These are phyloP conservation scores for Numenius arquata DNA, from an alignment of 2,113 vertebrate species.

Conservation along the genomic window DNA sequence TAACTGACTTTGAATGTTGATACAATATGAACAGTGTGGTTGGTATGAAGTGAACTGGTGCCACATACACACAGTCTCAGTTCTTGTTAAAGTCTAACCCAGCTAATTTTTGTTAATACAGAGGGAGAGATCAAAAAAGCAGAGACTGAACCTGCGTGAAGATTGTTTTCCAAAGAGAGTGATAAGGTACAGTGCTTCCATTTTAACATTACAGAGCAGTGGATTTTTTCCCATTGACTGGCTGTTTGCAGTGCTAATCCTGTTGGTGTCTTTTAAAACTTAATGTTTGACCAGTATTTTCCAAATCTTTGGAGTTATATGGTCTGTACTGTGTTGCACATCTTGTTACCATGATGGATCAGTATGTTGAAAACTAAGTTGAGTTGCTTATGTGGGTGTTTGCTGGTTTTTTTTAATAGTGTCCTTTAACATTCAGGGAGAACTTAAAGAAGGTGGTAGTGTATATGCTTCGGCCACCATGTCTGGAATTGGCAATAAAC, in stretches of 20 bases:
- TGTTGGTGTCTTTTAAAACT: not conserved
- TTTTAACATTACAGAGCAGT: not conserved
- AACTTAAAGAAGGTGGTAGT: not conserved
- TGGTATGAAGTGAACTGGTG: not conserved
- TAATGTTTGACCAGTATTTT: not conserved
- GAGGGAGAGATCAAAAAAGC: not conserved
- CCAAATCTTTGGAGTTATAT: not conserved
- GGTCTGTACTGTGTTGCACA: not conserved
- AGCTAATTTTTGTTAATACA: not conserved
- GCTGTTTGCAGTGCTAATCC: not conserved
- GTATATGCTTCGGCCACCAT: constrained; percentile 54
- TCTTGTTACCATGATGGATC: not conserved
- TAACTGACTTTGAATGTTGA: not conserved
- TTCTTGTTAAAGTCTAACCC: not conserved
- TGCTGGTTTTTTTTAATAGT: rapidly evolving
- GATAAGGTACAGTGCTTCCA: not conserved
- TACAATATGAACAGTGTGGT: not conserved
- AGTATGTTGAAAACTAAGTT: not conserved
- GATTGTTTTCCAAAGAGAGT: not conserved
- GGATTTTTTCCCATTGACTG: not conserved
- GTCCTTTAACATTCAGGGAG: not conserved
- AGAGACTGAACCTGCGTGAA: not conserved
- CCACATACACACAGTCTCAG: not conserved
- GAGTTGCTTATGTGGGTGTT: not conserved
- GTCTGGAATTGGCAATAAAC: constrained; percentile 88